A percentile compares a stretch with the other conserved stretches of the same genome.
These are phyloP conservation scores for Lonchura striata DNA, from an alignment of 2,113 vertebrate species.

Conservation along the genomic window DNA sequence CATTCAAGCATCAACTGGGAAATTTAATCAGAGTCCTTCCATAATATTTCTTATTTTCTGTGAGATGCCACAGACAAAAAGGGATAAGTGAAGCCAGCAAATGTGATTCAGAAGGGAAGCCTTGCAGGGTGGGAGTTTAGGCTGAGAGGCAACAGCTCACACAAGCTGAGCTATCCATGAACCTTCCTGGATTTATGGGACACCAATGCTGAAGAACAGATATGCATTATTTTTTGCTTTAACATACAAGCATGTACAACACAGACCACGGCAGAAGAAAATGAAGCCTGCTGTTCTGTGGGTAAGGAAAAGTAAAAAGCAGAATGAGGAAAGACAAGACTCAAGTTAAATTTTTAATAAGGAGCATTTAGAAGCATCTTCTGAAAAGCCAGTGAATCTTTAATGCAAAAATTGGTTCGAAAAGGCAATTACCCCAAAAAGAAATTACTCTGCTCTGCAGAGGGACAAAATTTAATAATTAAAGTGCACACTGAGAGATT, in stretches of 20 bases:
- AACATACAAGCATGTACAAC: background rate
- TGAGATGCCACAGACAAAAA: background rate
- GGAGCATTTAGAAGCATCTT: constrained; percentile 46
- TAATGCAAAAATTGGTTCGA: constrained; percentile 44
- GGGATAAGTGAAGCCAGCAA: background rate
- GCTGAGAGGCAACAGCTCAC: background rate
- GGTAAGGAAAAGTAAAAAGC: background rate
- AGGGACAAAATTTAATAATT: constrained; percentile 54
- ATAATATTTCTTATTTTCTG: background rate
- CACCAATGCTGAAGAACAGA: background rate
- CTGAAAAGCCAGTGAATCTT: constrained; percentile 53
- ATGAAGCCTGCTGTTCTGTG: background rate
- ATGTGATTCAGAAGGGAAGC: background rate
- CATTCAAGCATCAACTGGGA: background rate
- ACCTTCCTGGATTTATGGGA: background rate
- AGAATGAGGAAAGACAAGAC: background rate
- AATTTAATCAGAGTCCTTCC: background rate
- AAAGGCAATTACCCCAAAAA: constrained; percentile 58
- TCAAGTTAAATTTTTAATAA: constrained; percentile 50
- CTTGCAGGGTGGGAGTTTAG: background rate
- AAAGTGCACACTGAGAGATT: constrained; percentile 30
- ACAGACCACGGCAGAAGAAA: background rate
- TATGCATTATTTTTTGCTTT: background rate
- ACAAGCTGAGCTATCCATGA: background rate
- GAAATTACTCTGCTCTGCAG: constrained; percentile 41